Conservation (phyloP, 2,888 invertebrate species). For the Creontiades dilutus region DNA sequence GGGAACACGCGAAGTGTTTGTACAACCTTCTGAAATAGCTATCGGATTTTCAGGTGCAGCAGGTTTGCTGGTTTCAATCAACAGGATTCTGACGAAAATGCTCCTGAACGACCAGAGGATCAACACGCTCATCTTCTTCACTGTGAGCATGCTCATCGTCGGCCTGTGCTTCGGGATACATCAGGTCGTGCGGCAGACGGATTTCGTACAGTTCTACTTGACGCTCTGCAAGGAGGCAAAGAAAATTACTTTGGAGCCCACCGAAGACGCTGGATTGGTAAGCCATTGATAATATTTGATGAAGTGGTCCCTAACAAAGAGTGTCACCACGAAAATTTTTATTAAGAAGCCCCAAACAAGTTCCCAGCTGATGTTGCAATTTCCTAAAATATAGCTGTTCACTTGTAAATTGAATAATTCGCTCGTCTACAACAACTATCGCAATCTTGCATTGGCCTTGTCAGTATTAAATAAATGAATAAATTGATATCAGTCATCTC, state of each 20-base stretch:
- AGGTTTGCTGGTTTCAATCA: conserved; percentile 91
- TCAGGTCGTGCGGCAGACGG: conserved; percentile 87
- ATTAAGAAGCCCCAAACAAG: too few species aligned
- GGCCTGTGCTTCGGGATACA: conserved; percentile 88
- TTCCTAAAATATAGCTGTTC: too few species aligned
- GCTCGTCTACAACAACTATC: too few species aligned
- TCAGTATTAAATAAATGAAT: too few species aligned
- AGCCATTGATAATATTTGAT: conserved; percentile 76
- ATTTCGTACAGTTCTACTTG: conserved; percentile 91
- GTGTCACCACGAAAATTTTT: too few species aligned
- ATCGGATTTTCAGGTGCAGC: conserved; percentile 84
- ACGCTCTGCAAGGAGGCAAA: conserved; percentile 86
- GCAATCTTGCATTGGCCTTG: too few species aligned
- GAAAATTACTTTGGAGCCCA: conserved; percentile 90
- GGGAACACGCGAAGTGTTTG: too few species aligned
- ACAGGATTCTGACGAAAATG: conserved; percentile 90
- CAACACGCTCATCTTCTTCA: conserved; percentile 93
- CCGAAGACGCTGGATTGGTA: conserved; percentile 91
- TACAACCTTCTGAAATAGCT: too few species aligned
- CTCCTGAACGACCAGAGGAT: conserved; percentile 87
- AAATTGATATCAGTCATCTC: too few species aligned
- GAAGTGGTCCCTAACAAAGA: neutral
- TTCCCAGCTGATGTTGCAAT: too few species aligned
- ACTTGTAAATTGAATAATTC: too few species aligned
- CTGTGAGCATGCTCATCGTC: conserved; percentile 88